phyloP scores from a whole-genome alignment of 1,140 invertebrate species.

The Ectropis grisescens region DNA sequence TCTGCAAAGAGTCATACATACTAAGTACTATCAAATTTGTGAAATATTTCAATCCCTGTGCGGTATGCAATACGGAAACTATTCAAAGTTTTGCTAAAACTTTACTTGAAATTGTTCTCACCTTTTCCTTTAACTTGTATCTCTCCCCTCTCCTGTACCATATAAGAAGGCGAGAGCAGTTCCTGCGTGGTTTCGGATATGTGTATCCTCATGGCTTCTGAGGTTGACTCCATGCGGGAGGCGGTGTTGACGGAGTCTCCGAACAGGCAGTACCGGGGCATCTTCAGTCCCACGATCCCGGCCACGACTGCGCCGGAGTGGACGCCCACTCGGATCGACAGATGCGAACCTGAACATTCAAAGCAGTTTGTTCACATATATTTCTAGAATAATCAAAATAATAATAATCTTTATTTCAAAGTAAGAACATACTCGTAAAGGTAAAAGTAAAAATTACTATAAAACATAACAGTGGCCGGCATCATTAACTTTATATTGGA shows the following conservation, averaged over 20 bases:
- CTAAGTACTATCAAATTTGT: no score
- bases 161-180: slow-evolving; percentile 82
- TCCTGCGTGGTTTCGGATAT: slow-evolving; percentile 90
- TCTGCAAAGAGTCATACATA: no score
- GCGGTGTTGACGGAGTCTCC: slow-evolving; percentile 95
- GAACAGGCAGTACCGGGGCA: slow-evolving; percentile 95
- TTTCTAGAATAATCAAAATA: slow-evolving; percentile 1
- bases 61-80: no score
- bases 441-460: no score
- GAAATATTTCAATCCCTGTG: no score
- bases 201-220: slow-evolving; percentile 93
- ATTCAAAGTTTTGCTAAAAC: no score
- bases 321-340: slow-evolving; percentile 91
- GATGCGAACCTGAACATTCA: slow-evolving; percentile 84
- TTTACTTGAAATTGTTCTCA: no score
- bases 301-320: slow-evolving; percentile 94
- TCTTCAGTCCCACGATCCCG: slow-evolving; percentile 95
- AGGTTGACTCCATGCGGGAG: slow-evolving; percentile 92
- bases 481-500: no score
- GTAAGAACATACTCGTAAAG: no score
- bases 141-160: slow-evolving; percentile 84
- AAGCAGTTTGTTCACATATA: slow-evolving; percentile 7
- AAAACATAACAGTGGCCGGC: no score
- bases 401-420: not conserved
- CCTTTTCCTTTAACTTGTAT: slow-evolving; percentile 91